These are phyloP conservation scores for Drosophila kambysellisi DNA, from an alignment of 2,888 invertebrate genomes.

Conservation along the genomic window DNA sequence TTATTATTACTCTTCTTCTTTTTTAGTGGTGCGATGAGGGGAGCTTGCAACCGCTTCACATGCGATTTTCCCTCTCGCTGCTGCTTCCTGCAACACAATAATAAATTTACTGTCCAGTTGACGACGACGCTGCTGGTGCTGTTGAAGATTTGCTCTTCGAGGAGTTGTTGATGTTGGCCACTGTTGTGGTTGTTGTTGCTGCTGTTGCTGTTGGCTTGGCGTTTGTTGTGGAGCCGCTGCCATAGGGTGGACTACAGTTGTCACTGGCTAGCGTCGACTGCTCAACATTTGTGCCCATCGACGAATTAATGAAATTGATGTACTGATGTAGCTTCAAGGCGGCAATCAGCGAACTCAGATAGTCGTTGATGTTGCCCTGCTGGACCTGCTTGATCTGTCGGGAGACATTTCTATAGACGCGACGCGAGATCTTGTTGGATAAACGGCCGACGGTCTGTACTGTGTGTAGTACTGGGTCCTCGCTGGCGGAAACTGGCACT, in stretches of 20 bases:
- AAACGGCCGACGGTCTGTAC: conserved; percentile 90
- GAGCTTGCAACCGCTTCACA: not conserved
- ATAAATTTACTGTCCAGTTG: conserved; percentile 39
- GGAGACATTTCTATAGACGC: conserved; percentile 89
- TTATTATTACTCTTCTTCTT: not conserved
- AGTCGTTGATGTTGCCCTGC: conserved; percentile 86
- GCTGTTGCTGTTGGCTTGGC: conserved; percentile 2
- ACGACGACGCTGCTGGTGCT: conserved; percentile 18
- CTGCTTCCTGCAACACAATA: not conserved
- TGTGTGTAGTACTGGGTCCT: conserved; percentile 89
- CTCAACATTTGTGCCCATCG: conserved; percentile 83
- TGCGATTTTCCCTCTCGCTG: not conserved
- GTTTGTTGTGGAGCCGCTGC: not conserved
- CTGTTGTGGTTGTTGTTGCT: conserved; percentile 8
- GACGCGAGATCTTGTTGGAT: conserved; percentile 89
- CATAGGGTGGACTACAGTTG: conserved; percentile 61
- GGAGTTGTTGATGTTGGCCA: conserved; percentile 26
- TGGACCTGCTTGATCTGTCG: conserved; percentile 87
- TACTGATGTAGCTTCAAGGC: conserved; percentile 86
- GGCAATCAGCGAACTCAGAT: conserved; percentile 86
- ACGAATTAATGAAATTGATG: conserved; percentile 85
- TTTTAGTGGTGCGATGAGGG: not conserved
- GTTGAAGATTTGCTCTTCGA: conserved; percentile 32
- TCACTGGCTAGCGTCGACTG: conserved; percentile 71
- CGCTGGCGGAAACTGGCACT: conserved; percentile 87